These are phyloP conservation scores for Atherinosoma microstoma DNA, from an alignment of 2,797 vertebrate genomes.

Conservation along the genomic window DNA sequence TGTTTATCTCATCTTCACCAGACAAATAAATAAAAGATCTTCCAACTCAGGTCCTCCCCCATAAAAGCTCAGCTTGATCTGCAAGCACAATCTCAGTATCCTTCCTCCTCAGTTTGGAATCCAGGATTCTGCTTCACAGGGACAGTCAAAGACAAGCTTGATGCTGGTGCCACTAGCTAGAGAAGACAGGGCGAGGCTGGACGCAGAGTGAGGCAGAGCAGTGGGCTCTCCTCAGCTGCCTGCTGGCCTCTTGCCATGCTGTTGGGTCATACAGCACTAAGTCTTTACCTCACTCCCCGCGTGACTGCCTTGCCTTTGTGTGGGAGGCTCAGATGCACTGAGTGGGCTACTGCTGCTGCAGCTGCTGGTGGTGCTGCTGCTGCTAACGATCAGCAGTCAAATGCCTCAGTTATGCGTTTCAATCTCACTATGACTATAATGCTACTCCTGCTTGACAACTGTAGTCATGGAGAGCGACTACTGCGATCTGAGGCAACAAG, in stretches of 20 bases:
- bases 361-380: constrained; percentile 52
- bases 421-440: constrained; percentile 67
- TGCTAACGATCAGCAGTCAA: constrained; percentile 76
- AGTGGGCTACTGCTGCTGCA: constrained; percentile 74
- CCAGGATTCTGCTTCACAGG: constrained; percentile 39
- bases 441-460: constrained; percentile 67
- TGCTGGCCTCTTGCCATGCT: constrained; percentile 77
- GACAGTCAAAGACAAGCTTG: constrained; percentile 49
- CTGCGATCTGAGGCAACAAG: constrained; percentile 49
- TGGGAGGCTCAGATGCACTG: constrained; percentile 78
- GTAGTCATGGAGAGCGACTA: constrained; percentile 70
- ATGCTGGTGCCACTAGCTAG: constrained; percentile 65
- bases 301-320: constrained; percentile 84
- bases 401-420: constrained; percentile 72
- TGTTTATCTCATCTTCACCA: constrained; percentile 51
- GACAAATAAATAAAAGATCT: constrained; percentile 32
- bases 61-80: constrained; percentile 36
- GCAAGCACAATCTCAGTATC: constrained; percentile 36
- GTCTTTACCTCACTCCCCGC: constrained; percentile 80
- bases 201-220: constrained; percentile 78
- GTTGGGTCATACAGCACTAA: constrained; percentile 82
- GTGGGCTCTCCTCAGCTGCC: constrained; percentile 80
- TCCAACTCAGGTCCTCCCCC: constrained; percentile 38
- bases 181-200: constrained; percentile 79
- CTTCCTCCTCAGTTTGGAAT: constrained; percentile 48